These are phyloP conservation scores for Dascillus cervinus DNA, from an alignment of 2,888 invertebrate genomes.

Conservation along the genomic window DNA sequence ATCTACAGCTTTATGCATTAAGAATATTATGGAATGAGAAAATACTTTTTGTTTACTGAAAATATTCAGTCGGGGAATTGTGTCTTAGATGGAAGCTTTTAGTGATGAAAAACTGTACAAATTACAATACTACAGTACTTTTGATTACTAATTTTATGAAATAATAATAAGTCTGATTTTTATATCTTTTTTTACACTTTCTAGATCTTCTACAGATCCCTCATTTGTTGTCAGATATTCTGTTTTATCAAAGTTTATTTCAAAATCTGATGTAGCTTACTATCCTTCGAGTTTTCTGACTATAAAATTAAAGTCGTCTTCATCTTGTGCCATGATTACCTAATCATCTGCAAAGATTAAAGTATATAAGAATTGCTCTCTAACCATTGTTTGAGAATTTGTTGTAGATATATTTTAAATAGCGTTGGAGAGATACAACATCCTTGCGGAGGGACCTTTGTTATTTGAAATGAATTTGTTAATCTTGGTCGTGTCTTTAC, in stretches of 20 bases:
- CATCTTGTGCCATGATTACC: conserved; percentile 4
- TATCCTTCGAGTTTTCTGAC: conserved; percentile 1
- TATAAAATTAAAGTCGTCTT: conserved; percentile 2
- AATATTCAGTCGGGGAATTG: no score
- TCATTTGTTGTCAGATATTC: background rate
- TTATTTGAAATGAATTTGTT: background rate
- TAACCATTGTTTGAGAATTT: background rate
- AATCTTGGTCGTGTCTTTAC: background rate
- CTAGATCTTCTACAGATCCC: background rate
- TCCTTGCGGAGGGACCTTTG: background rate
- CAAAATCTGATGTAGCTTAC: background rate
- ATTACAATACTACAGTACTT: no score
- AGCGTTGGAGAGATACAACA: conserved; percentile 1
- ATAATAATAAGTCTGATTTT: no score
- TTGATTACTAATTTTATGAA: no score
- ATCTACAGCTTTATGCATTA: no score
- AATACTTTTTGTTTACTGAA: no score
- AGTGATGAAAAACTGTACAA: no score
- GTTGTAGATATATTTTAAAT: conserved; percentile 4
- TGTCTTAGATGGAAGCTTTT: no score
- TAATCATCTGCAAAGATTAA: conserved; percentile 4
- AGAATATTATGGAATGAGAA: no score
- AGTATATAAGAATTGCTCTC: conserved; percentile 1
- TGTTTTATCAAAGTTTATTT: conserved; percentile 3
- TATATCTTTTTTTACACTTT: background rate